A percentile compares a stretch with the other conserved stretches of the same genome.
These are phyloP conservation scores for Pristionchus exspectatus DNA, from an alignment of 2,888 invertebrate genomes.

Conservation along the genomic window DNA sequence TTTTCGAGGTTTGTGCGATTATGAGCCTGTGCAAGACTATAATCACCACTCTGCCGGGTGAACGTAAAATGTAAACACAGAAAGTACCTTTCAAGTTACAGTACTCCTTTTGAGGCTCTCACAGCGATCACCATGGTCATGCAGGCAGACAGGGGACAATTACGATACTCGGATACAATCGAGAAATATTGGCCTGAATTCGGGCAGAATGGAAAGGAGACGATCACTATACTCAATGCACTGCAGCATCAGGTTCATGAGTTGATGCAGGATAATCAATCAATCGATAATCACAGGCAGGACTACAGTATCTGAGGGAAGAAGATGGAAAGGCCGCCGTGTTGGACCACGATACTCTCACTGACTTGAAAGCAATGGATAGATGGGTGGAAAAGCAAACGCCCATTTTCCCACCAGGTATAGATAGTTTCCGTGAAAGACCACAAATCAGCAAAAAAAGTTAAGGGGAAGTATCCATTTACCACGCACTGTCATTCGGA, in stretches of 20 bases:
- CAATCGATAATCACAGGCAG: conserved; percentile 17
- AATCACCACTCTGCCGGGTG: neutral
- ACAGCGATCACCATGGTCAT: conserved; percentile 54
- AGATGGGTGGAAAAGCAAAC: neutral
- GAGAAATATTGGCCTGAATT: conserved; percentile 79
- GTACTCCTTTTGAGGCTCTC: conserved; percentile 2
- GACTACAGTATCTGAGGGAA: conserved; percentile 20
- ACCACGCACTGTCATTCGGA: conserved; percentile 50
- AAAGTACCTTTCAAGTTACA: too few species aligned
- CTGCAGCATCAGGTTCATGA: conserved; percentile 39
- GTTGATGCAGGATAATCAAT: neutral
- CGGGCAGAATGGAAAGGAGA: conserved; percentile 79
- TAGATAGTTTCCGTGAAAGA: neutral
- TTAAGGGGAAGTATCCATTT: conserved; percentile 12
- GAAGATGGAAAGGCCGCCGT: neutral
- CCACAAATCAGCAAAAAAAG: neutral
- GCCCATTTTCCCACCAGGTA: neutral
- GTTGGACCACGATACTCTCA: neutral
- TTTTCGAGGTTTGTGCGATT: neutral
- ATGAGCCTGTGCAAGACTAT: neutral
- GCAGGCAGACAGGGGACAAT: conserved; percentile 78
- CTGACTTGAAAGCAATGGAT: neutral
- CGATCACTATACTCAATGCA: conserved; percentile 76
- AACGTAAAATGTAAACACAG: neutral
- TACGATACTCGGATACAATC: conserved; percentile 78